Percentiles rank a stretch among this genome's conserved stretches.
Conservation (phyloP, 2,888 invertebrate genomes). For the Argyresthia goedartella region DNA sequence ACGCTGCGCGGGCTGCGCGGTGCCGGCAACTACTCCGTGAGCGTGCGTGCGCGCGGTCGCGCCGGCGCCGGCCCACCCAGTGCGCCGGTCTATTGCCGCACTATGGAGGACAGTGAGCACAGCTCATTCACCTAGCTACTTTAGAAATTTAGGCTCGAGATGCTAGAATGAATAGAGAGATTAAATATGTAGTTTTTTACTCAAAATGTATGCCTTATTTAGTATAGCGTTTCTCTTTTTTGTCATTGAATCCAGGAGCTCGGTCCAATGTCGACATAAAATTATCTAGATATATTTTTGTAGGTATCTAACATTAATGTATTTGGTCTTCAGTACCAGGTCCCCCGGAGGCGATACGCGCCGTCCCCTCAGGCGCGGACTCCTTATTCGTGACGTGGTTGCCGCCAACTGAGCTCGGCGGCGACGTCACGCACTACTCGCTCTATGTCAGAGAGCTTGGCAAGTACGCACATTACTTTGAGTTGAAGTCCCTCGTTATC, state of each 20-base stretch:
- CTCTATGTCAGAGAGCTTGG: conserved; percentile 80
- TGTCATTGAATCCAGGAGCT: too few species aligned
- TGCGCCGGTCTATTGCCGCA: conserved; percentile 78
- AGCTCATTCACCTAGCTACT: too few species aligned
- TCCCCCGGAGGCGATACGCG: conserved; percentile 81
- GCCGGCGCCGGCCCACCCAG: conserved; percentile 84
- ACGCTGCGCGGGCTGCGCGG: conserved; percentile 80
- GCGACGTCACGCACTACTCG: conserved; percentile 81
- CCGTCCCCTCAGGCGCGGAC: conserved; percentile 79
- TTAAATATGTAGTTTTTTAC: too few species aligned
- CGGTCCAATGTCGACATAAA: too few species aligned
- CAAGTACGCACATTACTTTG: too few species aligned
- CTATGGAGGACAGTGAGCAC: conserved; percentile 80
- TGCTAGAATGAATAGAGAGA: too few species aligned
- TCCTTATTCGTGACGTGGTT: conserved; percentile 87
- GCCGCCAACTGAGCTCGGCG: conserved; percentile 80
- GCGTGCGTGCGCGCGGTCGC: conserved; percentile 82
- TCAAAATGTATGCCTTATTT: too few species aligned
- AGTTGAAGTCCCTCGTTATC: too few species aligned
- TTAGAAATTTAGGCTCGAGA: too few species aligned
- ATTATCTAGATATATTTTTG: too few species aligned
- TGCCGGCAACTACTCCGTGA: conserved; percentile 86
- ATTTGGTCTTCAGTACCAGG: conserved; percentile 74
- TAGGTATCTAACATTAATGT: too few species aligned
- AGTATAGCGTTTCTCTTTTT: too few species aligned